Percentiles rank a stretch among this genome's conserved stretches.
phyloP scores from a whole-genome alignment of 2,888 invertebrate species.

The Melinopterus prodromus region DNA sequence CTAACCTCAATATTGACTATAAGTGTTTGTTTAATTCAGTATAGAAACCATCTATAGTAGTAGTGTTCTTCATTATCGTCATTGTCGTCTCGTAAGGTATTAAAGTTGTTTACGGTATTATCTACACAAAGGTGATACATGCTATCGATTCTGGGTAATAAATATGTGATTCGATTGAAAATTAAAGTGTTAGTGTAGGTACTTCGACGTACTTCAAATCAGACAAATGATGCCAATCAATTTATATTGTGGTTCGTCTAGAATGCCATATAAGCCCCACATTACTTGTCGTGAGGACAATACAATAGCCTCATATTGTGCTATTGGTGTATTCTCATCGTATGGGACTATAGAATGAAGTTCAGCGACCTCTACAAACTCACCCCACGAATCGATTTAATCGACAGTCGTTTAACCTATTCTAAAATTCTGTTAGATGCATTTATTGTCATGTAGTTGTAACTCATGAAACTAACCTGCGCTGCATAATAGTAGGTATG shows the following conservation, averaged over 20 bases:
- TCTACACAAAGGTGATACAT: too few species aligned
- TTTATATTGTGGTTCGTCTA: not conserved
- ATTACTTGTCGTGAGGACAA: not conserved
- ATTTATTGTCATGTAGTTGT: not conserved
- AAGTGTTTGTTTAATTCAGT: too few species aligned
- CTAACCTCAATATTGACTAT: too few species aligned
- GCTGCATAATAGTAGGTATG: too few species aligned
- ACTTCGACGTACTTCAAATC: too few species aligned
- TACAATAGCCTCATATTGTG: not conserved
- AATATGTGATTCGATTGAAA: too few species aligned
- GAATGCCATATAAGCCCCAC: not conserved
- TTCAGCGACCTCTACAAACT: not conserved
- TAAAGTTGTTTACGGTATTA: too few species aligned
- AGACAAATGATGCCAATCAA: not conserved
- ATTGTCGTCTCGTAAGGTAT: too few species aligned
- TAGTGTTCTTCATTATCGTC: too few species aligned
- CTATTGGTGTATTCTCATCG: not conserved
- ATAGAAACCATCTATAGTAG: too few species aligned
- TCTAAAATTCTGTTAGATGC: not conserved
- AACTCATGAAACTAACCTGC: not conserved
- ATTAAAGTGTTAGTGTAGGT: too few species aligned
- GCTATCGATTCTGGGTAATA: too few species aligned
- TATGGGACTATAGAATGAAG: not conserved
- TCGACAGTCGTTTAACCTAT: not conserved
- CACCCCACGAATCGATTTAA: not conserved